Conservation (phyloP, 2,888 invertebrate genomes). For the Lutraria lutraria region DNA sequence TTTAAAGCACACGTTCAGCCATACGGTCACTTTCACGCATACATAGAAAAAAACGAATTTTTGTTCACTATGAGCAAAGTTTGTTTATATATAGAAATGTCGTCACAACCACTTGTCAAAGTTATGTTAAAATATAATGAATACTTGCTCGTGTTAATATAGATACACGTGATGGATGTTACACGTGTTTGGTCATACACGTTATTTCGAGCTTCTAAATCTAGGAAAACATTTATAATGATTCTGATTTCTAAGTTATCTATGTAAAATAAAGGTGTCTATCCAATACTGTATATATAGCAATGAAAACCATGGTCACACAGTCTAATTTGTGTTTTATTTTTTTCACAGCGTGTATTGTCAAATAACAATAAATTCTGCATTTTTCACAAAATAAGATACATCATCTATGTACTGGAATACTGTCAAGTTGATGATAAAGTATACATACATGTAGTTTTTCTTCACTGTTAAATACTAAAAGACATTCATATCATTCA, state of each 20-base stretch:
- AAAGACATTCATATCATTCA: too few species aligned
- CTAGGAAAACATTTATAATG: neutral
- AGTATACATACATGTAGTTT: too few species aligned
- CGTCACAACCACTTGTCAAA: conserved; percentile 9
- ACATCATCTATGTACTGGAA: too few species aligned
- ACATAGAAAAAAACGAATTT: neutral
- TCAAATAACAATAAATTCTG: too few species aligned
- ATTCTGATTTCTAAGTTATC: neutral
- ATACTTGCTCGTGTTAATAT: conserved; percentile 17
- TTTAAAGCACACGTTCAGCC: conserved; percentile 3
- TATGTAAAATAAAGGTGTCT: too few species aligned
- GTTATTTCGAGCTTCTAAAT: neutral
- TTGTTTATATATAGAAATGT: neutral
- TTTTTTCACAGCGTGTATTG: too few species aligned
- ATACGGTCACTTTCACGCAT: neutral
- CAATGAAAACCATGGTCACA: too few species aligned
- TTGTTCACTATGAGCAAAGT: conserved; percentile 15
- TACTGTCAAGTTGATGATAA: too few species aligned
- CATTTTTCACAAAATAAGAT: too few species aligned
- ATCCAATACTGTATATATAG: too few species aligned
- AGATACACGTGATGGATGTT: neutral
- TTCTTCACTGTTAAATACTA: too few species aligned
- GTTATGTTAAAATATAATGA: conserved; percentile 1
- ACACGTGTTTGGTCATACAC: neutral
- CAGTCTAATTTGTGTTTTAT: too few species aligned